These are phyloP conservation scores for Himalopsyche japonica DNA, from an alignment of 2,888 invertebrate species.

Conservation along the genomic window DNA sequence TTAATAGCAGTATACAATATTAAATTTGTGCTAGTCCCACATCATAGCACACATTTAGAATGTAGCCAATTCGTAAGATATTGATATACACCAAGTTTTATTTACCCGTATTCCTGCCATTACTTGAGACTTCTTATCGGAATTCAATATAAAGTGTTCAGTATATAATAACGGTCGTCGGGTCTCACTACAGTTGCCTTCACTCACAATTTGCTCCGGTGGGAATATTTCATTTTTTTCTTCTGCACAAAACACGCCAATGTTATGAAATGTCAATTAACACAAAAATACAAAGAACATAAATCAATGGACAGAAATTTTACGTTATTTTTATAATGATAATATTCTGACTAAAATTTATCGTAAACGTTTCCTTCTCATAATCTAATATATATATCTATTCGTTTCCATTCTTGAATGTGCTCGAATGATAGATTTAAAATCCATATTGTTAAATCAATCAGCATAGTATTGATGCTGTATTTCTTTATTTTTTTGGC, in stretches of 20 bases:
- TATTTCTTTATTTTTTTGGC: no score
- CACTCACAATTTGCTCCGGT: not conserved
- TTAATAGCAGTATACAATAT: no score
- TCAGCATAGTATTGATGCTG: no score
- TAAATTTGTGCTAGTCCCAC: no score
- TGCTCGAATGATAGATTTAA: no score
- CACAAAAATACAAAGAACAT: not conserved
- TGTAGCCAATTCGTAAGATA: no score
- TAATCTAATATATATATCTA: no score
- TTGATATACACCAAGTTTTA: not conserved
- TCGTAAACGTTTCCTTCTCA: no score
- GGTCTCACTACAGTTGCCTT: conserved; percentile 13
- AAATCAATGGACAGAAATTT: not conserved
- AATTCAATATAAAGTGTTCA: conserved; percentile 50
- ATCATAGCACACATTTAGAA: no score
- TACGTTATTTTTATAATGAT: not conserved
- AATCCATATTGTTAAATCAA: no score
- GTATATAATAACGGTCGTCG: conserved; percentile 45
- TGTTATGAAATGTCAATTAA: not conserved
- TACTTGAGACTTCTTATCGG: conserved; percentile 50
- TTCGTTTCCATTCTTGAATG: no score
- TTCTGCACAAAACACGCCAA: not conserved
- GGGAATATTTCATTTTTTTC: not conserved
- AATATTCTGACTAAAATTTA: no score
- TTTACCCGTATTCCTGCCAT: conserved; percentile 46